A percentile compares a stretch with the other conserved stretches of the same genome.
Conservation (phyloP, 2,113 vertebrate genomes). For the Polypterus bichir region DNA sequence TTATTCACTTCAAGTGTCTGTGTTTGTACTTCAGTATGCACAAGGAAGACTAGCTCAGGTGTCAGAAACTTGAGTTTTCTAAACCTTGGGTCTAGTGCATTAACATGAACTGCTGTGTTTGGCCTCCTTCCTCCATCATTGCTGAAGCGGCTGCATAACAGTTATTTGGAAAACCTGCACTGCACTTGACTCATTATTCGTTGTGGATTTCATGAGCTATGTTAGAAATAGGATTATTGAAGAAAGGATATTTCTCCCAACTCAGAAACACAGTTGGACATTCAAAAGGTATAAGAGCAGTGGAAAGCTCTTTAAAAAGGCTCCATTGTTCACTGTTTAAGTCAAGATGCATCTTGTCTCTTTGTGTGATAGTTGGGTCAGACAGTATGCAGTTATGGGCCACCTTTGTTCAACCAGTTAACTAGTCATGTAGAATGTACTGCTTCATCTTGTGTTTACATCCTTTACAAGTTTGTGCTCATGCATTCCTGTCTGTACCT, state of each 20-base stretch:
- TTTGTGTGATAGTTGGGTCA: slow-evolving; percentile 10
- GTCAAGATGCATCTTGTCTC: slow-evolving; percentile 13
- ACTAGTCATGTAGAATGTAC: slow-evolving; percentile 2
- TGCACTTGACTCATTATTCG: slow-evolving; percentile 14
- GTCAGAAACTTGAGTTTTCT: slow-evolving; percentile 15
- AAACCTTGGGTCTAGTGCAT: slow-evolving; percentile 18
- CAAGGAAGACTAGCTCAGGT: slow-evolving; percentile 10
- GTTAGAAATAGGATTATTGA: slow-evolving; percentile 14
- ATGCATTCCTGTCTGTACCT: slow-evolving; percentile 6
- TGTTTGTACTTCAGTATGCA: slow-evolving; percentile 11
- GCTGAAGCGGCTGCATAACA: slow-evolving; percentile 9
- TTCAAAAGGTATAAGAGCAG: slow-evolving; percentile 1
- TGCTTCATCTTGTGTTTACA: slow-evolving; percentile 11
- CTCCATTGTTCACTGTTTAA: slow-evolving; percentile 18
- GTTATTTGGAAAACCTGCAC: slow-evolving; percentile 7
- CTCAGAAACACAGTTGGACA: slow-evolving; percentile 12
- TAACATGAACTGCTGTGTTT: slow-evolving; percentile 10
- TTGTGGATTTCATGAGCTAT: slow-evolving; percentile 11
- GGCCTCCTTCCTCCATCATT: slow-evolving; percentile 9
- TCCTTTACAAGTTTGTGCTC: slow-evolving; percentile 10
- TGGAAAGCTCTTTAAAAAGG: slow-evolving; percentile 8
- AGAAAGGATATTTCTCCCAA: slow-evolving; percentile 9
- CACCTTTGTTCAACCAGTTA: slow-evolving; percentile 14
- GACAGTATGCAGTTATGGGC: slow-evolving; percentile 13
- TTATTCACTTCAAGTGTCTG: slow-evolving; percentile 12